Conservation (phyloP, 2,888 invertebrate species). For the Calliopum simillimum region DNA sequence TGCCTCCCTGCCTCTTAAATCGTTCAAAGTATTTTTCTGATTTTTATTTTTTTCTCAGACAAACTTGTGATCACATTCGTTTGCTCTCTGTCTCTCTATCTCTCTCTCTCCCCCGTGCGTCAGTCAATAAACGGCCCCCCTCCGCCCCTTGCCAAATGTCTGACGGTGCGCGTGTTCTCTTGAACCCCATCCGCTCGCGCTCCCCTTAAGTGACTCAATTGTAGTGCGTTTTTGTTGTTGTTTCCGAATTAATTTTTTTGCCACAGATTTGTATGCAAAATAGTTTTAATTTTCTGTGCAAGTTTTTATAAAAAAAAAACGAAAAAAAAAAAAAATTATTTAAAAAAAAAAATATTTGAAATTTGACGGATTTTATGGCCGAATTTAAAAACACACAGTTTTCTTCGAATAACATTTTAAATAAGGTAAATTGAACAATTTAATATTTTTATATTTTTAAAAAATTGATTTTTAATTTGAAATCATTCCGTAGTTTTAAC, state of each 20-base stretch:
- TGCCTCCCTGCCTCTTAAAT: too few relatives aligned
- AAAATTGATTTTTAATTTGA: too few relatives aligned
- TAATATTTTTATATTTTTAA: too few relatives aligned
- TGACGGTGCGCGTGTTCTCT: conserved; percentile 9
- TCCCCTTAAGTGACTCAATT: neutral
- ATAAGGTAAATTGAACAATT: too few relatives aligned
- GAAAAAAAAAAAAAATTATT: neutral
- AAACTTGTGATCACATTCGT: too few relatives aligned
- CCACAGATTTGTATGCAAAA: neutral
- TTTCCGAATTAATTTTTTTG: conserved; percentile 7
- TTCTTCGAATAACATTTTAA: too few relatives aligned
- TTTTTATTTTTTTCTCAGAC: too few relatives aligned
- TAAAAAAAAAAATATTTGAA: neutral
- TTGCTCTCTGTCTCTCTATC: neutral
- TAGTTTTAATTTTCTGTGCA: conserved; percentile 1
- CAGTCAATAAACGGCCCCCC: neutral
- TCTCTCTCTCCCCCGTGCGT: neutral
- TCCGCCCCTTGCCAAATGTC: neutral
- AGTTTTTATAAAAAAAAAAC: neutral
- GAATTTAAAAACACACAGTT: too few relatives aligned
- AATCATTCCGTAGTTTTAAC: too few relatives aligned
- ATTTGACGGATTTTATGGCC: too few relatives aligned
- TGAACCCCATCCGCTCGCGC: neutral
- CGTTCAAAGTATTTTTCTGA: too few relatives aligned
- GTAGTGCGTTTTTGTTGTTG: neutral